These are phyloP conservation scores for Sceliomorpha sp. DNA, from an alignment of 2,888 invertebrate species.

Conservation along the genomic window DNA sequence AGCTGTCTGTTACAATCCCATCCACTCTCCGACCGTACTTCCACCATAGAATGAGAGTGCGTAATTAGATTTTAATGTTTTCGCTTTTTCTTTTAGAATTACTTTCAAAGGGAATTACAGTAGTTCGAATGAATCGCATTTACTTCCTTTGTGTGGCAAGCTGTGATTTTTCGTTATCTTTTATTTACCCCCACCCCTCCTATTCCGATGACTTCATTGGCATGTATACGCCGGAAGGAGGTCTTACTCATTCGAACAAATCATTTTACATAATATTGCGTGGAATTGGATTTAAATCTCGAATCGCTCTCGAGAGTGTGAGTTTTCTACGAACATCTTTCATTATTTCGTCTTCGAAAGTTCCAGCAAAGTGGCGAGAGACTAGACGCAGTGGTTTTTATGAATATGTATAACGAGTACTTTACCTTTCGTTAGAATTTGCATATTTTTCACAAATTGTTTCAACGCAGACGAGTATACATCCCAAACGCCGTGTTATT, in stretches of 20 bases:
- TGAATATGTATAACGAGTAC: too few relatives aligned
- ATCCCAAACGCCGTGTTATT: too few relatives aligned
- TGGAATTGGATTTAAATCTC: constrained; percentile 1
- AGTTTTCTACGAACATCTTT: too few relatives aligned
- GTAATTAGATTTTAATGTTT: constrained; percentile 17
- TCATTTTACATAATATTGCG: constrained; percentile 1
- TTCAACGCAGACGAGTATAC: too few relatives aligned
- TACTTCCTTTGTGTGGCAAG: constrained; percentile 3
- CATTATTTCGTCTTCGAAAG: too few relatives aligned
- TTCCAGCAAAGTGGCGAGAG: too few relatives aligned
- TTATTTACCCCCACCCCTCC: neutral
- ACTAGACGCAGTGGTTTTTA: too few relatives aligned
- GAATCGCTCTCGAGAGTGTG: too few relatives aligned
- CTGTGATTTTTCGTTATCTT: constrained; percentile 11
- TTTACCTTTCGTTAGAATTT: too few relatives aligned
- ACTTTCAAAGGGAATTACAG: constrained; percentile 13
- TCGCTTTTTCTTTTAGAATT: constrained; percentile 12
- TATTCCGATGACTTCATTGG: too few relatives aligned
- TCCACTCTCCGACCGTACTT: constrained; percentile 7
- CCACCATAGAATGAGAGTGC: constrained; percentile 11
- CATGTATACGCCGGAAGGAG: neutral
- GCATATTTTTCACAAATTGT: too few relatives aligned
- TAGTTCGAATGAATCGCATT: constrained; percentile 2
- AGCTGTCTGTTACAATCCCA: constrained; percentile 14
- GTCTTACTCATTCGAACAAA: constrained; percentile 8